Evolutionary conservation across 2,888 invertebrate species (phyloP), one percentile per base, ranked within the genome.

Genomic region (Spodoptera picta): DNA sequence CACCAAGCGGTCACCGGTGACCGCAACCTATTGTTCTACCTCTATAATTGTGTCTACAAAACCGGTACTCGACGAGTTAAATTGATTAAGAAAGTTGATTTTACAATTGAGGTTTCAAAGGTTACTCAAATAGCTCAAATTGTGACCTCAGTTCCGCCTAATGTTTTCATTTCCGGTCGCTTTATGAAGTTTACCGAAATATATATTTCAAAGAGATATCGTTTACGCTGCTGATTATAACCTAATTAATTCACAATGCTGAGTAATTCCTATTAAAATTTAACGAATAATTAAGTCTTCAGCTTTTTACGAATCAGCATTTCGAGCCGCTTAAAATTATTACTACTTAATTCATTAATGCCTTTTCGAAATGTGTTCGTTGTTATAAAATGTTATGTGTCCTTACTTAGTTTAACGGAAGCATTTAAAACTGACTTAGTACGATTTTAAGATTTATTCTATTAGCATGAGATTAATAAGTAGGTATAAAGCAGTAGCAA

Each of bases 31-130:
- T n/a, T n/a, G n/a, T n/a, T n/a, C n/a, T n/a, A n/a, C n/a, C n/a
- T n/a, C n/a, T n/a, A n/a, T n/a, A n/a, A n/a, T n/a, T n/a, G n/a
- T n/a, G n/a, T n/a, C n/a, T n/a, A n/a, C n/a, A n/a, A n/a, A n/a
- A n/a, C n/a, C n/a, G n/a, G n/a, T n/a, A n/a, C n/a, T n/a, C n/a
- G n/a, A n/a, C n/a, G n/a, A n/a, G n/a, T n/a, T n/a, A n/a, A 82
- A 84, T 79, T 83, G 74, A 83, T 83, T 79, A 60, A 82, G 36
- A 36, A 36, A 9, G 69, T 69, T 75, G 66, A 75, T 82, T 84
- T 80, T 64, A 75, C 80, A 81, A 85, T 83, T 69, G 43, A 43
- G 45, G 27, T 76, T 73, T 19, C 68, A 71, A 78, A 79, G 14
- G 42, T 49, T 52, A 61, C 36, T 52, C 58, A 52, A 60, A 73